Evolutionary conservation across 2,888 invertebrate genomes (phyloP).

Genomic region (Pandemis corylana): DNA sequence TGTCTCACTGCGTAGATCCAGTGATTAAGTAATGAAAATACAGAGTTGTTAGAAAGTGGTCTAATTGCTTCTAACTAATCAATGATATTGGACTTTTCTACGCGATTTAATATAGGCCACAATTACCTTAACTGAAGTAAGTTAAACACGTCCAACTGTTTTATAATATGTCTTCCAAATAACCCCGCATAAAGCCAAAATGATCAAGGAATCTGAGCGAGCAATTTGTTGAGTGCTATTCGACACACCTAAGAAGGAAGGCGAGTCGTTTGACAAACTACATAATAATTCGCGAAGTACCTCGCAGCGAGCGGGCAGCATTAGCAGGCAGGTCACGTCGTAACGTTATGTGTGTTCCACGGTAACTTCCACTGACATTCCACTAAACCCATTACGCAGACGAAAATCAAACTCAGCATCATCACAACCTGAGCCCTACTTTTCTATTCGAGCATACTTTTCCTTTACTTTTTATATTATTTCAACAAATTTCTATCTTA

Average conservation of each 20-base stretch:
- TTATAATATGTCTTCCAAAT: constrained; percentile 45
- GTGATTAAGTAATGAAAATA: too few species aligned
- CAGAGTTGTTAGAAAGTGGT: background rate
- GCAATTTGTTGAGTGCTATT: constrained; percentile 70
- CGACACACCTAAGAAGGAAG: constrained; percentile 56
- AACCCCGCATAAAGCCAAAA: constrained; percentile 60
- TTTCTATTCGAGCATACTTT: constrained; percentile 15
- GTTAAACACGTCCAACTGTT: background rate
- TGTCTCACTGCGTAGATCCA: background rate
- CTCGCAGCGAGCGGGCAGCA: constrained; percentile 52
- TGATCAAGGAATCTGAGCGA: constrained; percentile 55
- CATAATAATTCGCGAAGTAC: constrained; percentile 63
- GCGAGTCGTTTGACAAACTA: constrained; percentile 75
- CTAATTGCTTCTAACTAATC: too few species aligned
- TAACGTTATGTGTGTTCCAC: constrained; percentile 55
- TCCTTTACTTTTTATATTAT: background rate
- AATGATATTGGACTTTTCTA: too few species aligned
- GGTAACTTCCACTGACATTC: constrained; percentile 70
- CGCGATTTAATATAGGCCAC: too few species aligned
- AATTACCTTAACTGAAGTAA: too few species aligned
- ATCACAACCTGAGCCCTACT: constrained; percentile 36
- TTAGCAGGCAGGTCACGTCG: constrained; percentile 64
- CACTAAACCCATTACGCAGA: constrained; percentile 70
- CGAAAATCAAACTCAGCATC: constrained; percentile 56
- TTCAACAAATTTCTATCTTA: constrained; percentile 17